phyloP scores from a whole-genome alignment of 2,888 invertebrate species.

The Trichogramma dendrolimi region DNA sequence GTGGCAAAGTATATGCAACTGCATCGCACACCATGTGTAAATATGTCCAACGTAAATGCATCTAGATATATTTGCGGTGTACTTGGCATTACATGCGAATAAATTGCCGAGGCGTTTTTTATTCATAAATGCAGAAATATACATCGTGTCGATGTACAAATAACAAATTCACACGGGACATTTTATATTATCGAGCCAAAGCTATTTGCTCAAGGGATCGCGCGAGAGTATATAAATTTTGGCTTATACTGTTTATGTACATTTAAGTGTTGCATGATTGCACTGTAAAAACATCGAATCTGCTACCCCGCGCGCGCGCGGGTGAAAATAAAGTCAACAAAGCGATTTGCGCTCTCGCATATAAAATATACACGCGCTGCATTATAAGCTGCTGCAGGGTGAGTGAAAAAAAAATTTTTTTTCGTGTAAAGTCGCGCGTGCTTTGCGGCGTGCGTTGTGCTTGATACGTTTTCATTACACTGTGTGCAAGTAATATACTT shows the following conservation, averaged over 20 bases:
- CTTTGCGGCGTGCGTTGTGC: neutral
- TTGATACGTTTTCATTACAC: slow-evolving; percentile 21
- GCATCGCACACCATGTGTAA: no score
- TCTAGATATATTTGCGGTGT: no score
- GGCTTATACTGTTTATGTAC: slow-evolving; percentile 1
- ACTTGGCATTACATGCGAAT: no score
- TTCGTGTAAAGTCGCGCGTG: no score
- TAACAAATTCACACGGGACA: slow-evolving; percentile 11
- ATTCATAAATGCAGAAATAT: no score
- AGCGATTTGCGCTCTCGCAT: no score
- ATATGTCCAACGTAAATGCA: no score
- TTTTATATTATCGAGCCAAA: slow-evolving; percentile 4
- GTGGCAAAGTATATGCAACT: no score
- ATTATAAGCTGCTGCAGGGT: no score
- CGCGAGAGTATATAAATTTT: slow-evolving; percentile 2
- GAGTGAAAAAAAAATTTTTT: no score
- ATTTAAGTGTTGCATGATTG: slow-evolving; percentile 19
- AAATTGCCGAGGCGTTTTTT: no score
- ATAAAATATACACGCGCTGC: no score
- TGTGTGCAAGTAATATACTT: slow-evolving; percentile 15
- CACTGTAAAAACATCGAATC: slow-evolving; percentile 13
- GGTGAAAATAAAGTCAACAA: slow-evolving; percentile 21
- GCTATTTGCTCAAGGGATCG: slow-evolving; percentile 8
- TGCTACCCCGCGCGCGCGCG: neutral
- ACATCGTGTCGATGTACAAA: neutral